Conservation (phyloP, 2,888 invertebrate species). For the Volucella inanis region DNA sequence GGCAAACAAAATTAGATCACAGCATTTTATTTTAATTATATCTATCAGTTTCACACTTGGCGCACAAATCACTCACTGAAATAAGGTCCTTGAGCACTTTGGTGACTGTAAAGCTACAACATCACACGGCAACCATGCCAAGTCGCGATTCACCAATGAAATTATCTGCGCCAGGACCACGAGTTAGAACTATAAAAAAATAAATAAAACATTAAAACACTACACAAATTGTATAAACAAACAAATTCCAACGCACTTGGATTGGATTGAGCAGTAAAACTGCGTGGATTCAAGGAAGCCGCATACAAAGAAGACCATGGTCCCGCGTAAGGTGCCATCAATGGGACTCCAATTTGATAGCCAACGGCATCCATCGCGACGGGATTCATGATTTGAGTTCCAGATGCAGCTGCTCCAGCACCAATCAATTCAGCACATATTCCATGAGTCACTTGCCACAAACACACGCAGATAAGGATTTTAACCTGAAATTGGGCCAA, state of each 20-base stretch:
- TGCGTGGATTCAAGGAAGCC: slow-evolving; percentile 80
- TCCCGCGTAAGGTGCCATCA: slow-evolving; percentile 78
- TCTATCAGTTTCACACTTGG: slow-evolving; percentile 24
- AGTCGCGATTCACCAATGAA: slow-evolving; percentile 50
- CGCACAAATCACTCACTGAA: slow-evolving; percentile 26
- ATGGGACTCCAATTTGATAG: slow-evolving; percentile 78
- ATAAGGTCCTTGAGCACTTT: slow-evolving; percentile 6
- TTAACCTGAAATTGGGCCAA: slow-evolving; percentile 27
- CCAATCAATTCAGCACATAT: too few species aligned
- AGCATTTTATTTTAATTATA: slow-evolving; percentile 46
- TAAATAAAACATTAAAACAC: slow-evolving; percentile 9
- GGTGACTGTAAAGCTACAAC: slow-evolving; percentile 24
- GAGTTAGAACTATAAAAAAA: slow-evolving; percentile 48
- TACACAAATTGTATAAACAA: slow-evolving; percentile 1
- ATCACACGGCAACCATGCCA: slow-evolving; percentile 44
- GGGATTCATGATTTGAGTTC: slow-evolving; percentile 77
- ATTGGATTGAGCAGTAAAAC: slow-evolving; percentile 80
- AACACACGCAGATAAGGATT: slow-evolving; percentile 54
- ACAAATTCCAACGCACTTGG: slow-evolving; percentile 78
- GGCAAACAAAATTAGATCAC: slow-evolving; percentile 23
- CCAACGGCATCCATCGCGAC: slow-evolving; percentile 78
- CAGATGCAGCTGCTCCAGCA: slow-evolving; percentile 75
- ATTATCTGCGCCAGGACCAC: background rate
- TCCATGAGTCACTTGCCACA: slow-evolving; percentile 28
- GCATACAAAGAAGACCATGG: slow-evolving; percentile 78